A percentile compares a stretch with the other conserved stretches of the same genome.
phyloP scores from a whole-genome alignment of 2,113 vertebrate species.

The Aptenodytes patagonicus region DNA sequence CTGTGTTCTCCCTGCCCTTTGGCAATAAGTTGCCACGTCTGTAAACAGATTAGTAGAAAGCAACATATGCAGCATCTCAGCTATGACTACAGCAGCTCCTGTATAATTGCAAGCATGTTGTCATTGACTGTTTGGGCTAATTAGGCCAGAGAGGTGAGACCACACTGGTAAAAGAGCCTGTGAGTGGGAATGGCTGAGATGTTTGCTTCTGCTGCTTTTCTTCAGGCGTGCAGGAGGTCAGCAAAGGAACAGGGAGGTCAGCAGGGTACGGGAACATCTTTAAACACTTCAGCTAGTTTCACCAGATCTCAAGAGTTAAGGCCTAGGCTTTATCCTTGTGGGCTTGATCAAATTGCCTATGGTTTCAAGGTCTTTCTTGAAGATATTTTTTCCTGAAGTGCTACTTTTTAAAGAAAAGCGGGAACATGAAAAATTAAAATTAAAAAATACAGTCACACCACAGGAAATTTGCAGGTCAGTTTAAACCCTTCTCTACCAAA shows the following conservation, averaged over 20 bases:
- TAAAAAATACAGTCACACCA: background rate
- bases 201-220: background rate
- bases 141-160: background rate
- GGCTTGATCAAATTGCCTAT: background rate
- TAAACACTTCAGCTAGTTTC: background rate
- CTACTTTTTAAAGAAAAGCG: background rate
- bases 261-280: background rate
- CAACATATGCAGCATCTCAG: background rate
- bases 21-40: background rate
- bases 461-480: background rate
- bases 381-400: background rate
- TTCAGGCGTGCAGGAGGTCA: rapidly evolving
- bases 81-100: background rate
- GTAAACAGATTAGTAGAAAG: background rate
- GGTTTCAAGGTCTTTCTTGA: background rate
- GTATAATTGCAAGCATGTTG: background rate
- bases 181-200: background rate
- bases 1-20: background rate
- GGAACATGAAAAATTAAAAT: background rate
- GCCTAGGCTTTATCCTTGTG: background rate
- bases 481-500: background rate
- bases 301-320: background rate
- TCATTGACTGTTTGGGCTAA: background rate
- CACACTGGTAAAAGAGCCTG: background rate
- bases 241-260: background rate